Evolutionary conservation across 2,113 vertebrate species (phyloP).

Genomic region (Orcinus orca): DNA sequence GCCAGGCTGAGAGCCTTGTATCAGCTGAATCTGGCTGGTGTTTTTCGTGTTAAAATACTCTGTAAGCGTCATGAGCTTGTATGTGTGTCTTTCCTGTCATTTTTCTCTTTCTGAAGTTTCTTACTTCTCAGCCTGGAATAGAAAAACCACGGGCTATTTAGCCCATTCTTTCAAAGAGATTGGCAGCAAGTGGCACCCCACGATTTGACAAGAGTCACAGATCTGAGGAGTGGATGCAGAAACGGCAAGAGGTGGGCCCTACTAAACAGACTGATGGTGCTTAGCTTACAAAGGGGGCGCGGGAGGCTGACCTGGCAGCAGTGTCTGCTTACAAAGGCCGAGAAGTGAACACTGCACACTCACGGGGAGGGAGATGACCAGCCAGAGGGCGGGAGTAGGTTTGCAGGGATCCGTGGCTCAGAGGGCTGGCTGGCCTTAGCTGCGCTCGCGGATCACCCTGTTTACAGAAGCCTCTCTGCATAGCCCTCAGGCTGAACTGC

Average conservation of each 20-base stretch:
- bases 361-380: background rate
- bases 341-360: background rate
- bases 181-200: background rate
- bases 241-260: background rate
- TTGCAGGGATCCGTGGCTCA: background rate
- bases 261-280: background rate
- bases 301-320: background rate
- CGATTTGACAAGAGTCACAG: background rate
- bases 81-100: slow-evolving; percentile 5
- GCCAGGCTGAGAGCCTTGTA: background rate
- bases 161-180: background rate
- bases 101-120: background rate
- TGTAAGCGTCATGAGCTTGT: background rate
- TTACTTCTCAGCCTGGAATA: slow-evolving; percentile 16
- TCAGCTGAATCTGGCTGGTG: background rate
- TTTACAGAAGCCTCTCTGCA: background rate
- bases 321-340: background rate
- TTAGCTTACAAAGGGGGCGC: background rate
- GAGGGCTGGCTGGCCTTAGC: background rate
- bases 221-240: background rate
- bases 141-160: background rate
- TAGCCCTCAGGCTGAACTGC: background rate
- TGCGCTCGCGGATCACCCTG: background rate
- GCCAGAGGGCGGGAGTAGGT: background rate
- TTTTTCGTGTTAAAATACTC: slow-evolving; percentile 35